Base-by-base conservation (phyloP, 2,113 vertebrate species). In the Procavia capensis region DNA sequence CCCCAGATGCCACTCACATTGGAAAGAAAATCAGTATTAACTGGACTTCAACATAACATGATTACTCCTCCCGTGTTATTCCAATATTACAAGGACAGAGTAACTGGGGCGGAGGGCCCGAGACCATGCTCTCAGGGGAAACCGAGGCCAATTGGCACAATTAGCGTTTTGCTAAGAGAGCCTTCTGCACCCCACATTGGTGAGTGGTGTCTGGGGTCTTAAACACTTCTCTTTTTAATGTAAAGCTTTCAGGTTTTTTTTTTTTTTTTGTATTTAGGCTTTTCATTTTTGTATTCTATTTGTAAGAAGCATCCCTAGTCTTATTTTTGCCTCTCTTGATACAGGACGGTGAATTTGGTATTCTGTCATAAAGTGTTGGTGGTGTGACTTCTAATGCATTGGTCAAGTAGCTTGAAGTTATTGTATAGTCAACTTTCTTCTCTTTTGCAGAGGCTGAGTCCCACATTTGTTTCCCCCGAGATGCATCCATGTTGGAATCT, bases 211-310 rank as follows among this genome's bases (percentile, higher is more conserved):
- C n/a, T n/a, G n/a, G n/a, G n/a, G n/a, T n/a, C n/a, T 96, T 97
- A 97, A 98, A 96, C 96, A 93, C 94, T 97, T 97, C 92, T 95
- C 85, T 96, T 98, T 98, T 98, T 94, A 97, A 75, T 94, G 78
- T 95, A 87, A 68, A 79, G 81, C 74, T 95, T 97, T 95, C 95
- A 88, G 61, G 5, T 87, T 95, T 95, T 95, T 72, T 57, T 70
- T 68, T 79, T 87, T 95, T 95, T 95, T 72, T 57, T 70, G 64
- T 79, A 80, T 85, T 97, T 93, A 82, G 94, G 50, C 89, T 97
- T 98, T 97, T 97, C 95, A 92, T 96, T 96, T 98, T 88, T 95
- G 93, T 31, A 34, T 75, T 98, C 89, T 85, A 79, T 97, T 96
- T 96, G 54, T 25, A 0, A 2, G 11, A 89, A 5, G 72, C 11